These are phyloP conservation scores for Ylistrum balloti DNA, from an alignment of 1,140 invertebrate species.

Conservation along the genomic window DNA sequence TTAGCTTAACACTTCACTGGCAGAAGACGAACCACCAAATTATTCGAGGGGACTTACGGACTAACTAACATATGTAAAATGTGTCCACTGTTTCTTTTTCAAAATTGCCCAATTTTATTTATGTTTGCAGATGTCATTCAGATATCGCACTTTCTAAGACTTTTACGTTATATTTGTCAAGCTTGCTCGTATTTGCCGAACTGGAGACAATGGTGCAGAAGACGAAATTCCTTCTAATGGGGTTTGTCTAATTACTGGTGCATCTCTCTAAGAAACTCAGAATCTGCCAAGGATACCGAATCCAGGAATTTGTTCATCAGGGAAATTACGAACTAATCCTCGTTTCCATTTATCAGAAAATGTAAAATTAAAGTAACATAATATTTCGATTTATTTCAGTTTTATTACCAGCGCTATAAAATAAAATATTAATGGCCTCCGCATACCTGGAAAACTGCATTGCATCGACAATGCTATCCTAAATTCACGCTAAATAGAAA, in stretches of 20 bases:
- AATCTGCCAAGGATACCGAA: background rate
- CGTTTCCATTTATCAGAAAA: background rate
- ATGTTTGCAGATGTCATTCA: background rate
- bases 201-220: background rate
- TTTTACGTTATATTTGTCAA: background rate
- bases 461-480: slow-evolving; percentile 18
- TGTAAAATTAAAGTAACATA: background rate
- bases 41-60: background rate
- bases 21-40: background rate
- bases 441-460: background rate
- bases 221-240: background rate
- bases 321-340: slow-evolving; percentile 29
- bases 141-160: background rate
- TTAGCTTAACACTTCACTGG: background rate
- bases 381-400: slow-evolving; percentile 11
- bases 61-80: background rate
- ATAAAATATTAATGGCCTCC: slow-evolving; percentile 19
- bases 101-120: too few relatives aligned
- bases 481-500: slow-evolving; percentile 27
- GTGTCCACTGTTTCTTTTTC: too few relatives aligned
- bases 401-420: slow-evolving; percentile 16
- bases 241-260: background rate
- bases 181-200: background rate
- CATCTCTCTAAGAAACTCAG: background rate
- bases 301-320: background rate